phyloP scores from a whole-genome alignment of 2,888 invertebrate species.

The Polyommatus icarus region DNA sequence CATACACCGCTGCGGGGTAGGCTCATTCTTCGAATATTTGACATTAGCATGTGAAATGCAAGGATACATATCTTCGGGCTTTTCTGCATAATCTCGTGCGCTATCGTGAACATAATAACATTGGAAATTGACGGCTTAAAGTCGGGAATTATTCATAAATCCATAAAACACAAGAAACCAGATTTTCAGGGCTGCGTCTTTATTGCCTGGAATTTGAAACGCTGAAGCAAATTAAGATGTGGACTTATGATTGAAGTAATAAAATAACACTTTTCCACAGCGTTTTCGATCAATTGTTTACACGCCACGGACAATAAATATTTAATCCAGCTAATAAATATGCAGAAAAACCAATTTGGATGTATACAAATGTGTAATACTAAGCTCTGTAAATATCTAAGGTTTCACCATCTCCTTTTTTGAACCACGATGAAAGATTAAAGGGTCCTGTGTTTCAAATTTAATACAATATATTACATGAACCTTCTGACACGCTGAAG shows the following conservation, averaged over 20 bases:
- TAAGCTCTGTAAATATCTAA: constrained; percentile 14
- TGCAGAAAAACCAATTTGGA: neutral
- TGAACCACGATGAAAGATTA: neutral
- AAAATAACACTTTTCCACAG: neutral
- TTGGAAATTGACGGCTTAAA: neutral
- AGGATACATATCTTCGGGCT: constrained; percentile 55
- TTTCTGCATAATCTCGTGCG: constrained; percentile 45
- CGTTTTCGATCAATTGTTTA: neutral
- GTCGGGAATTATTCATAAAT: neutral
- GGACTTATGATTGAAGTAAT: neutral
- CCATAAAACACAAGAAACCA: neutral
- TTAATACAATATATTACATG: constrained; percentile 20
- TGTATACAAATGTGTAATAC: neutral
- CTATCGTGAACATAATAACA: constrained; percentile 27
- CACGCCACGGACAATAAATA: neutral
- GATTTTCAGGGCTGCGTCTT: neutral
- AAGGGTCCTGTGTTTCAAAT: constrained; percentile 10
- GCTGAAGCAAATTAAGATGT: neutral
- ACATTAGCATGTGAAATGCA: constrained; percentile 63
- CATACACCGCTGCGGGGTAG: constrained; percentile 28
- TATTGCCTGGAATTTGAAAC: neutral
- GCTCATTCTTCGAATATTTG: constrained; percentile 49
- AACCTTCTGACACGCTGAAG: neutral
- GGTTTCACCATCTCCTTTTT: constrained; percentile 20
- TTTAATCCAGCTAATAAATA: neutral